Evolutionary conservation across 2,113 vertebrate genomes (phyloP), one percentile per base, ranked within the genome.

Genomic region (Trochalopteron elliotii): DNA sequence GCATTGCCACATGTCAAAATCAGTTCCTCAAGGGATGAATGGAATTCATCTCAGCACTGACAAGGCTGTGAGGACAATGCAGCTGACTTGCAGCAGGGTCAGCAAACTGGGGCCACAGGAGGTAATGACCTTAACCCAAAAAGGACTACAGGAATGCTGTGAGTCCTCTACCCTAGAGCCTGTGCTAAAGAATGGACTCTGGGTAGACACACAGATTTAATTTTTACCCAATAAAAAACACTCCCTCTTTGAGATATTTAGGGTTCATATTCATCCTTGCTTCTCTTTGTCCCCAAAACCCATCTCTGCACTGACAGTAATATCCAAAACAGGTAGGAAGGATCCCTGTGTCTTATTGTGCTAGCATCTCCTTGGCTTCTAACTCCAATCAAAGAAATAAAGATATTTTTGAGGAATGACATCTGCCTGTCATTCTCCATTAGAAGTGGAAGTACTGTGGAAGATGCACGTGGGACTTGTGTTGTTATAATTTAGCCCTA

Each of bases 61-160:
- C 27, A 13, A 39, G 6, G 7, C 23, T 39, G 23, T 1, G 1
- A 23, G 3, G 17, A 33, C 1, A 3, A 7, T 0, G 0, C 53
- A 49, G 63, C 33, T 35, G 55, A 44, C 30, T 39, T 42, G 17
- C 10, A 35, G 42, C 2, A 47, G 30, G 44, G 42, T 50, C 83
- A 74, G 59, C 0, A 5, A 40, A 27, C 1, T 13, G 7, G 25
- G 21, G 15, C 39, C 68, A 5, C 12, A 2, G 0, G 12, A 93
- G 27, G 7, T 35, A 67, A 55, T 10, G 27, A 15, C 28, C 11
- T 22, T n/a, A 13, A 31, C 21, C 12, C 55, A 47, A 27, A 70
- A 20, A 78, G 35, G 16, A 19, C 31, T 24, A 7, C 28, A 69
- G 28, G 11, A 57, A 24, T 28, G 16, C 12, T 45, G 15, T n/a